These are phyloP conservation scores for Pogonocherus hispidulus DNA, from an alignment of 2,888 invertebrate genomes.

Conservation along the genomic window DNA sequence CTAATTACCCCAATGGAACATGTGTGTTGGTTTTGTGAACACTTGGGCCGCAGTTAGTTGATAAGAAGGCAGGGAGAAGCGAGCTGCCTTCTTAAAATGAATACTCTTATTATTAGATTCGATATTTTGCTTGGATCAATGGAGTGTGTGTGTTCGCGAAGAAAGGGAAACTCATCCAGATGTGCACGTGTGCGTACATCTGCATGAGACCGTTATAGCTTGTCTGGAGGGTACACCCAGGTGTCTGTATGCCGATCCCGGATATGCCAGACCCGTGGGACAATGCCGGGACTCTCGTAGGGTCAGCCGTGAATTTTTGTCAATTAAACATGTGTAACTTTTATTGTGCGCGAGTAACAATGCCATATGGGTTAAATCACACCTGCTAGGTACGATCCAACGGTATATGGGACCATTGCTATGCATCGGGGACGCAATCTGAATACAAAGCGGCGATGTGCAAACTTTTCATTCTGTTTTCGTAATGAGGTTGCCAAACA, in stretches of 20 bases:
- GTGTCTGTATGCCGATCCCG: slow-evolving; percentile 55
- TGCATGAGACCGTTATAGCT: slow-evolving; percentile 61
- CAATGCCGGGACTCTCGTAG: slow-evolving; percentile 14
- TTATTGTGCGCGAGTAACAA: slow-evolving; percentile 42
- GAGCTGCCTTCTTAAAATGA: slow-evolving; percentile 42
- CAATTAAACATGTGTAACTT: slow-evolving; percentile 44
- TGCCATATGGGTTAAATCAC: slow-evolving; percentile 44
- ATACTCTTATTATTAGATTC: slow-evolving; percentile 43
- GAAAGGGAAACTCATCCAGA: slow-evolving; percentile 57
- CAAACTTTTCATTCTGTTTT: slow-evolving; percentile 26
- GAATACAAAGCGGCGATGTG: slow-evolving; percentile 17
- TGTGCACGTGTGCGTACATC: slow-evolving; percentile 60
- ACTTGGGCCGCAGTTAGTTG: slow-evolving; percentile 36
- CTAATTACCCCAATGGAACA: slow-evolving; percentile 53
- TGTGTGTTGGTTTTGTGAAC: slow-evolving; percentile 29
- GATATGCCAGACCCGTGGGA: slow-evolving; percentile 40
- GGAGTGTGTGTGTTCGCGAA: slow-evolving; percentile 41
- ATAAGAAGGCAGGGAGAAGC: slow-evolving; percentile 41
- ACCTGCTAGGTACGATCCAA: slow-evolving; percentile 42
- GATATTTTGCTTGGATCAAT: slow-evolving; percentile 38
- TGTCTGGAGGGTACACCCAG: slow-evolving; percentile 51
- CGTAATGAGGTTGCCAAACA: slow-evolving; percentile 34
- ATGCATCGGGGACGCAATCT: slow-evolving; percentile 31
- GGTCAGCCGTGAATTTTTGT: slow-evolving; percentile 42
- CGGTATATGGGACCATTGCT: slow-evolving; percentile 36